Percentiles rank a stretch among this genome's conserved stretches.
Evolutionary conservation across 2,113 vertebrate species (phyloP).

Genomic region (Pelecanus crispus): DNA sequence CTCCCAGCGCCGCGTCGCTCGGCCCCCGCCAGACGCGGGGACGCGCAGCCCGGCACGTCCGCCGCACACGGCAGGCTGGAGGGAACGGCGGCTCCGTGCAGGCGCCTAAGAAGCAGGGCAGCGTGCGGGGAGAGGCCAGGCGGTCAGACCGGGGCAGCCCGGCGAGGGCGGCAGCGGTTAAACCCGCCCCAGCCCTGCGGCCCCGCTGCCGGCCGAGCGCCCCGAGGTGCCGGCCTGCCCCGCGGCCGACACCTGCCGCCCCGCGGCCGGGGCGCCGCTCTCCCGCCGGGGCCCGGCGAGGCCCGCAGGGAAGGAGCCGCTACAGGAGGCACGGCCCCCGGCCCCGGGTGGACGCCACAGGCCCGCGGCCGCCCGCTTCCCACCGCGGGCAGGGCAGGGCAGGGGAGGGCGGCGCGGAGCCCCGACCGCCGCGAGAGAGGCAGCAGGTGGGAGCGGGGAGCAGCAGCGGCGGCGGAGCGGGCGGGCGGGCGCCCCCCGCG

Average conservation of each 20-base stretch:
- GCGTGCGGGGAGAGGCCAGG: no score
- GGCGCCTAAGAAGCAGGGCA: accelerated
- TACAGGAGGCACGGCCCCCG: neutral
- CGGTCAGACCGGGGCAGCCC: no score
- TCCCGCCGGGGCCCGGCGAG: neutral
- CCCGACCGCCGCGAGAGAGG: neutral
- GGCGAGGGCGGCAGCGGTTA: no score
- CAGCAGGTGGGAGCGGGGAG: neutral
- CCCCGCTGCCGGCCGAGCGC: neutral
- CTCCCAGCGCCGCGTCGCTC: no score
- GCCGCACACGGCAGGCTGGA: accelerated
- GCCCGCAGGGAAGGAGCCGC: neutral
- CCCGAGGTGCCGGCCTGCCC: no score
- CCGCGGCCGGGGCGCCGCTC: neutral
- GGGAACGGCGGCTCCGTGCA: neutral
- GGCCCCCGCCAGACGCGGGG: no score
- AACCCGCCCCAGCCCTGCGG: no score
- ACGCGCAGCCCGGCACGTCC: no score
- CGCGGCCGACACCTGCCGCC: no score
- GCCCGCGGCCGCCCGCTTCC: neutral
- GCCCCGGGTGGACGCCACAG: no score
- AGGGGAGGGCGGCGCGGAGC: neutral
- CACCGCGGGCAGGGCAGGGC: neutral
- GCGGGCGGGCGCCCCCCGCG: neutral
- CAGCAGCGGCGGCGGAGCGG: no score